Percentiles rank a stretch among this genome's conserved stretches.
Evolutionary conservation across 2,888 invertebrate species (phyloP).

Genomic region (Zelleria hepariella): DNA sequence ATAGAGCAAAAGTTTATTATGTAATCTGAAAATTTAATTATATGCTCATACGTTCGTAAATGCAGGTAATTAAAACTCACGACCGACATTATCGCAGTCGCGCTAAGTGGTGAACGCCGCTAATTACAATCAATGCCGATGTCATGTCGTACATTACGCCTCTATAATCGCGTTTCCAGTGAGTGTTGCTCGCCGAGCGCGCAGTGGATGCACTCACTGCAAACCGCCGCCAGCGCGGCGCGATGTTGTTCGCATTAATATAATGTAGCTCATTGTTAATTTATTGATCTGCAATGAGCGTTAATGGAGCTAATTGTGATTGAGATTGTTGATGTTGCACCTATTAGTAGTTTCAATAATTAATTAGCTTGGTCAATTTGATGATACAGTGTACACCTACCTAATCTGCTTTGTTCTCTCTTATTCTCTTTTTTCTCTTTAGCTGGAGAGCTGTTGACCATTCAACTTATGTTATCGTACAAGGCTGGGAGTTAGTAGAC

Average conservation of each 20-base stretch:
- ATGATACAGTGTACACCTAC: too few species aligned
- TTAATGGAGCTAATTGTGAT: background rate
- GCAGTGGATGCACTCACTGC: background rate
- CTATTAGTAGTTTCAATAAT: too few species aligned
- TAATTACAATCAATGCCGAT: background rate
- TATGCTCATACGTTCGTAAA: background rate
- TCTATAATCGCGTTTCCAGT: slow-evolving; percentile 11
- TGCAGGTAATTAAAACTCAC: background rate
- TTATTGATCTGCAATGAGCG: background rate
- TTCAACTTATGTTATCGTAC: too few species aligned
- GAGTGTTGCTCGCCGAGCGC: background rate
- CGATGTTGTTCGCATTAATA: background rate
- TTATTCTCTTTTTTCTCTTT: too few species aligned
- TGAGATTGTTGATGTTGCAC: background rate
- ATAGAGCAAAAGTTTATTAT: too few species aligned
- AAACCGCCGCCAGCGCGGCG: background rate
- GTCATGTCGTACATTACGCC: slow-evolving; percentile 8
- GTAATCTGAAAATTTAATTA: too few species aligned
- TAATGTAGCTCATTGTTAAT: background rate
- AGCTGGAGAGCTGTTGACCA: too few species aligned
- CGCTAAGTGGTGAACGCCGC: background rate
- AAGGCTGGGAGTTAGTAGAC: too few species aligned
- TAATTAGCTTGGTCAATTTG: too few species aligned
- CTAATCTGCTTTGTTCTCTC: too few species aligned
- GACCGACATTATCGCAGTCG: background rate